Evolutionary conservation across 2,888 invertebrate genomes (phyloP).

Genomic region (Noctuana brunneofusca): DNA sequence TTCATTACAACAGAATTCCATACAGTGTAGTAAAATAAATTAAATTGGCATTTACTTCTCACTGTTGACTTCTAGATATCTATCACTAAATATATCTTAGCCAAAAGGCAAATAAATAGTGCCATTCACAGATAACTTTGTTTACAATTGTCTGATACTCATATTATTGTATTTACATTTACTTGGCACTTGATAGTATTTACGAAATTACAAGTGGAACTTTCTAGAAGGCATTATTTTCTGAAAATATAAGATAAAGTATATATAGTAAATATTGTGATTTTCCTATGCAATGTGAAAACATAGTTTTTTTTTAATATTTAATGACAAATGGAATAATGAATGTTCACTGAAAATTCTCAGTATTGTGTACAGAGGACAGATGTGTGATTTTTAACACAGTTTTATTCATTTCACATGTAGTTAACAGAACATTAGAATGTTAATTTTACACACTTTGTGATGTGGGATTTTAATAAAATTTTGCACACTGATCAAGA

Average conservation of each 20-base stretch:
- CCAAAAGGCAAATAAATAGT: slow-evolving; percentile 26
- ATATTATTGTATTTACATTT: slow-evolving; percentile 17
- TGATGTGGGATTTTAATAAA: too few relatives aligned
- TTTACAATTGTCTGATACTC: slow-evolving; percentile 44
- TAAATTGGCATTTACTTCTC: background rate
- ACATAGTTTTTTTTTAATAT: background rate
- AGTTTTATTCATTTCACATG: too few relatives aligned
- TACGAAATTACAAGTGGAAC: background rate
- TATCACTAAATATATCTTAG: background rate
- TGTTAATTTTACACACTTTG: too few relatives aligned
- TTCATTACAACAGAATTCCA: background rate
- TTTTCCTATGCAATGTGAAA: background rate
- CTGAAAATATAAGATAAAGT: background rate
- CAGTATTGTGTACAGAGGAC: too few relatives aligned
- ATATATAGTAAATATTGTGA: too few relatives aligned
- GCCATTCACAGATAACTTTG: slow-evolving; percentile 47
- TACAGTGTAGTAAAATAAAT: too few relatives aligned
- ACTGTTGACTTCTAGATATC: background rate
- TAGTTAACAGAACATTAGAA: too few relatives aligned
- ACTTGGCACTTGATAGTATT: background rate
- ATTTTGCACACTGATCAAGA: too few relatives aligned
- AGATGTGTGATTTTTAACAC: too few relatives aligned
- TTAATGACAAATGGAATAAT: too few relatives aligned
- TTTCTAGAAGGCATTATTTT: slow-evolving; percentile 1
- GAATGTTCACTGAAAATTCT: too few relatives aligned